phyloP scores from a whole-genome alignment of 2,113 vertebrate species.

The Odocoileus virginianus region DNA sequence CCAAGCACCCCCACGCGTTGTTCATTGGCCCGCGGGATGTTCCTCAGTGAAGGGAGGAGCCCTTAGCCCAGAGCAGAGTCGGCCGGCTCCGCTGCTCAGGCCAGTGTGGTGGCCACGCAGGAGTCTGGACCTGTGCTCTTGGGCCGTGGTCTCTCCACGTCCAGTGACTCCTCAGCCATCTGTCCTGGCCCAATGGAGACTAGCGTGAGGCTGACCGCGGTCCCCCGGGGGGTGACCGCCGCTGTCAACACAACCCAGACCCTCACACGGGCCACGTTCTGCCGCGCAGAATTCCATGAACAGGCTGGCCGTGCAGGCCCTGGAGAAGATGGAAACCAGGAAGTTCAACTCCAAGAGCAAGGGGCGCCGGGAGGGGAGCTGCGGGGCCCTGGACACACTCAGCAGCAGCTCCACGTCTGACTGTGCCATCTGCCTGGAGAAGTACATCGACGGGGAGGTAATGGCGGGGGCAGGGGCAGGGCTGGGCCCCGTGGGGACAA shows the following conservation, averaged over 20 bases:
- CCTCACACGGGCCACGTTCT: neutral
- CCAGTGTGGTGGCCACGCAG: fast-evolving
- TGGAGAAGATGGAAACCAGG: conserved; percentile 98
- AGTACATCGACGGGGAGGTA: conserved; percentile 98
- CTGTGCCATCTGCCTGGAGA: conserved; percentile 99
- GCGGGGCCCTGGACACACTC: conserved; percentile 91
- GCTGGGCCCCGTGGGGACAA: fast-evolving
- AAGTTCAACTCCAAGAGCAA: conserved; percentile 98
- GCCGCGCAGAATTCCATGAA: conserved; percentile 95
- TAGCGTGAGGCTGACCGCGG: too few species aligned
- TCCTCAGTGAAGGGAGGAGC: neutral
- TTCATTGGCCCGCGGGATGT: neutral
- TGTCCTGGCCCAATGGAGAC: neutral
- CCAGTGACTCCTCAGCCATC: neutral
- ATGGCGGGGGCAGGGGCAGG: neutral
- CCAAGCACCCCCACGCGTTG: fast-evolving
- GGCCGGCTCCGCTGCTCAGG: neutral
- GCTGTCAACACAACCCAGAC: neutral
- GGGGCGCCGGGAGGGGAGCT: conserved; percentile 89
- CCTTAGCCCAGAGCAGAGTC: neutral
- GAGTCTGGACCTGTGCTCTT: neutral
- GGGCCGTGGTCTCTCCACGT: neutral
- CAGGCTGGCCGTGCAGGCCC: conserved; percentile 95
- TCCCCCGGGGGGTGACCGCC: too few species aligned
- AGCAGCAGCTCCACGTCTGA: conserved; percentile 97